Base-by-base conservation (phyloP, 2,797 vertebrate genomes). In the Phylloscopus collybita region DNA sequence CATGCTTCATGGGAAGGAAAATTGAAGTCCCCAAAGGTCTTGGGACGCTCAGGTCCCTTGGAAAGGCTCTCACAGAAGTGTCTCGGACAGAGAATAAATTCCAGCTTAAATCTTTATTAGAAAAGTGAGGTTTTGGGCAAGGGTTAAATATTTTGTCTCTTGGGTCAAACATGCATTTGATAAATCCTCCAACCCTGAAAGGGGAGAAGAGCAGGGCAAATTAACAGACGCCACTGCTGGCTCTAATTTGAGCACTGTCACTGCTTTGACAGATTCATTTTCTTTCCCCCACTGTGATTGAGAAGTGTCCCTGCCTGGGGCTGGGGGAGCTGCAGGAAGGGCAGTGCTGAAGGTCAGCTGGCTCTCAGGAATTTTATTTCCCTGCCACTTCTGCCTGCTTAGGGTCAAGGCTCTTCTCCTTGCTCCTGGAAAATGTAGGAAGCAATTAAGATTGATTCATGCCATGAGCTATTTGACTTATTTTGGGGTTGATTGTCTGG, bases 391-490 rank as follows among this genome's bases (percentile, higher is more conserved):
- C 54, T 95, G 26, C 88, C 95, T 92, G 69, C 67, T 62, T 62
- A 27, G 78, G 95, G 97, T 97, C 95, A 97, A 72, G 75, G 86
- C 71, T 96, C 94, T 95, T 91, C 69, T 80, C 65, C 75, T 96
- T 72, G 49, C 86, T 92, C 75, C 88, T 73, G 11, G 85, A 93
- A 97, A 97, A 96, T 49, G 76, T 83, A 86, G 95, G 96, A 95
- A 95, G 51, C 93, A 96, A 97, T 98, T 97, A 97, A 94, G 86
- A 92, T 96, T 88, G 92, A 92, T 94, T 93, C 13, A 8, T 80
- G 88, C n/a, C 60, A 42, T 47, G 74, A 96, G 88, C 79, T 90
- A 4, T 75, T 95, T 75, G 92, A 92, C 67, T 95, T 60, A 20
- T 60, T 86, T 75, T 54, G 53, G 44, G 8, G 87, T 94, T 91